These are phyloP conservation scores for Nerophis lumbriciformis DNA, from an alignment of 2,113 vertebrate genomes.

Conservation along the genomic window DNA sequence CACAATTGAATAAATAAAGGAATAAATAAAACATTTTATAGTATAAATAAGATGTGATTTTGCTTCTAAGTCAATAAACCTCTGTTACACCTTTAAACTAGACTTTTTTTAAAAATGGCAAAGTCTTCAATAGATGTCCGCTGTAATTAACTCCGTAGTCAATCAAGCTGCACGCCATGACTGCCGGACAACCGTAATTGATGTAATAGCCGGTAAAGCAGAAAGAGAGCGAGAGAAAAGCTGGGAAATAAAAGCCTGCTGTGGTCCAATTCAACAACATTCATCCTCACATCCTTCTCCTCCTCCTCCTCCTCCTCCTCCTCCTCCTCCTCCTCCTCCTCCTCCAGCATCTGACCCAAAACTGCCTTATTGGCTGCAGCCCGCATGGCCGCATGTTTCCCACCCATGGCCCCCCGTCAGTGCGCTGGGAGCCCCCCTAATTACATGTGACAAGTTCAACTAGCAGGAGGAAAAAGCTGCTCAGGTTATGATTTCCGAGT, in stretches of 20 bases:
- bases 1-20: too few relatives aligned
- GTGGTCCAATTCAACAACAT: slow-evolving; percentile 57
- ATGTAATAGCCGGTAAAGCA: slow-evolving; percentile 51
- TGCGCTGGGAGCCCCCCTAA: slow-evolving; percentile 82
- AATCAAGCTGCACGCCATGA: slow-evolving; percentile 66
- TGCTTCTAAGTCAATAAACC: slow-evolving; percentile 74
- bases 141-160: slow-evolving; percentile 77
- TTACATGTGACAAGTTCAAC: slow-evolving; percentile 97
- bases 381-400: slow-evolving; percentile 70
- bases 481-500: slow-evolving; percentile 94
- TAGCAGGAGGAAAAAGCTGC: slow-evolving; percentile 82
- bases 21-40: too few relatives aligned
- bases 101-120: slow-evolving; percentile 4
- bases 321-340: neutral
- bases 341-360: slow-evolving; percentile 60
- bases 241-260: slow-evolving; percentile 58
- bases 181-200: slow-evolving; percentile 59
- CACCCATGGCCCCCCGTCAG: slow-evolving; percentile 60
- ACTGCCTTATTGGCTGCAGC: slow-evolving; percentile 69
- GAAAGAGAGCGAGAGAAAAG: slow-evolving; percentile 21
- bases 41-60: slow-evolving; percentile 62
- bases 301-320: neutral
- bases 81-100: slow-evolving; percentile 75
- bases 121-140: slow-evolving; percentile 54
- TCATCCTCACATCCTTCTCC: slow-evolving; percentile 34